Evolutionary conservation across 2,113 vertebrate species (phyloP).

Genomic region (Tursiops truncatus): DNA sequence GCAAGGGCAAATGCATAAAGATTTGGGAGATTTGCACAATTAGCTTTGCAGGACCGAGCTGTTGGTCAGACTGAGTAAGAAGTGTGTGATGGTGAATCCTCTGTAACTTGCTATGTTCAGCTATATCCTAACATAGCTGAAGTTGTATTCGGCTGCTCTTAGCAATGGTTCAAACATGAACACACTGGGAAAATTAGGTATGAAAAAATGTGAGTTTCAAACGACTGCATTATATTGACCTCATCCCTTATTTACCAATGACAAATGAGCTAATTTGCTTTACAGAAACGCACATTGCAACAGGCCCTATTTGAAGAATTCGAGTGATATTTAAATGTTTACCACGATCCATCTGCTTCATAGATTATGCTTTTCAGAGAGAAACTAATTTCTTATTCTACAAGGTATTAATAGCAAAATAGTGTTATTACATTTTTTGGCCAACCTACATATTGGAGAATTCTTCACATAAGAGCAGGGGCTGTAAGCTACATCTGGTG

Average conservation of each 20-base stretch:
- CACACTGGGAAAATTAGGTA: not conserved
- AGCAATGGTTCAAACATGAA: not conserved
- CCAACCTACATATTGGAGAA: not conserved
- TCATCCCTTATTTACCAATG: not conserved
- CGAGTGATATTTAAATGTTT: not conserved
- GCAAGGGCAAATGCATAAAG: not conserved
- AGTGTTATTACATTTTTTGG: not conserved
- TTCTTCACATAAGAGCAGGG: not conserved
- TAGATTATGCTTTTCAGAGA: not conserved
- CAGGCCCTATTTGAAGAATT: not conserved
- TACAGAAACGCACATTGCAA: not conserved
- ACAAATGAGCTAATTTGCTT: not conserved
- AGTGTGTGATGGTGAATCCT: not conserved
- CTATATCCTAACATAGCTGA: not conserved
- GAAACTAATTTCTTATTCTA: not conserved
- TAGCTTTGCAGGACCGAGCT: not conserved
- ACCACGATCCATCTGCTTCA: not conserved
- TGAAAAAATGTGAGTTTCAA: not conserved
- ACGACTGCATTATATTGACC: not conserved
- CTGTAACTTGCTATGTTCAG: not conserved
- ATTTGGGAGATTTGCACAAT: not conserved
- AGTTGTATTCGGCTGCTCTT: not conserved
- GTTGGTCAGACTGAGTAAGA: not conserved
- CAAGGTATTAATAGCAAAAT: not conserved
- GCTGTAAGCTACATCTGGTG: not conserved